Evolutionary conservation across 2,888 invertebrate genomes (phyloP).

Genomic region (Patella depressa): DNA sequence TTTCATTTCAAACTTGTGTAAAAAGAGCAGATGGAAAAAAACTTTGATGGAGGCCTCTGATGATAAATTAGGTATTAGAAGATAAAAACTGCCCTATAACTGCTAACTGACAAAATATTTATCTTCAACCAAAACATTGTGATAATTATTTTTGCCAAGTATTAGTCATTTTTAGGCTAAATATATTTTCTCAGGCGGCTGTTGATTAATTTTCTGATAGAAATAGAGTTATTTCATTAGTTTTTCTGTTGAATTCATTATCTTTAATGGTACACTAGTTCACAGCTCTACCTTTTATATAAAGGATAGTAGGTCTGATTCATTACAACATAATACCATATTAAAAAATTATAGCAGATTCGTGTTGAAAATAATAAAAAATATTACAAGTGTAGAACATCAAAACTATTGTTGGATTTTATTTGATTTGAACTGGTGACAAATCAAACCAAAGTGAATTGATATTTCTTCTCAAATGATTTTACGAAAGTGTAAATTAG

Average conservation of each 20-base stretch:
- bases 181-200: conserved; percentile 11
- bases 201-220: conserved; percentile 13
- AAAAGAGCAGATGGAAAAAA: conserved; percentile 10
- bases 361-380: too few species aligned
- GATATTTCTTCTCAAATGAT: too few species aligned
- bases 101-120: conserved; percentile 13
- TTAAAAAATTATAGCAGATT: too few species aligned
- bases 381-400: too few species aligned
- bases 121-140: conserved; percentile 13
- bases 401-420: too few species aligned
- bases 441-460: too few species aligned
- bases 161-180: conserved; percentile 8
- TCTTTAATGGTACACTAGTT: conserved; percentile 11
- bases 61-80: conserved; percentile 13
- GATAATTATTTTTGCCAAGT: conserved; percentile 11
- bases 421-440: too few species aligned
- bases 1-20: conserved; percentile 8
- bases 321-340: too few species aligned
- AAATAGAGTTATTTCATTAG: conserved; percentile 11
- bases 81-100: conserved; percentile 11
- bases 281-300: conserved; percentile 6
- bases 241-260: conserved; percentile 13
- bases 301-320: background rate
- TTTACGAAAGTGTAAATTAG: too few species aligned
- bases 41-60: conserved; percentile 3